Conservation (phyloP, 1,140 invertebrate genomes). For the Cydia strobilella region DNA sequence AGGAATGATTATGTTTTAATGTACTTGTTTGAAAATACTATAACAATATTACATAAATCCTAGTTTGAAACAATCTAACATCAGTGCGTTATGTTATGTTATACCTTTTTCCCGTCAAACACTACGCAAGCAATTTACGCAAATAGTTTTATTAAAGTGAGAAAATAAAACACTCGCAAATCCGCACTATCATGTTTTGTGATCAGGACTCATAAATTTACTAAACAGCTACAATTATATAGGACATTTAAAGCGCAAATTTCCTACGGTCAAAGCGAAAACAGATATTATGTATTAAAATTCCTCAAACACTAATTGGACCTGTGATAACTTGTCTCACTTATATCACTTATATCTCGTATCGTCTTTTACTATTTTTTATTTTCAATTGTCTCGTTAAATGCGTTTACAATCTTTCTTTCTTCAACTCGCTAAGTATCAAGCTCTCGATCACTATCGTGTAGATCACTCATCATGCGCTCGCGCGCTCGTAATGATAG, state of each 20-base stretch:
- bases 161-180: not conserved
- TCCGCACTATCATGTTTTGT: not conserved
- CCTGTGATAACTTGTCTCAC: not conserved
- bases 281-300: too few relatives aligned
- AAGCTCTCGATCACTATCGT: constrained; percentile 21
- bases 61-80: not conserved
- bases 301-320: too few relatives aligned
- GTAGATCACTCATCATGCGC: constrained; percentile 36
- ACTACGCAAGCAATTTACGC: not conserved
- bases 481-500: constrained; percentile 52
- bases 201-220: not conserved
- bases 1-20: not conserved
- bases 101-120: not conserved
- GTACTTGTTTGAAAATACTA: not conserved
- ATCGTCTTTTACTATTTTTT: not conserved
- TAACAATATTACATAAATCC: not conserved
- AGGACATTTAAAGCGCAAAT: not conserved
- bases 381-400: not conserved
- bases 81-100: too few relatives aligned
- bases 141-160: not conserved
- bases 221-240: not conserved
- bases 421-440: constrained; percentile 14
- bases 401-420: not conserved
- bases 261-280: too few relatives aligned
- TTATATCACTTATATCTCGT: not conserved